Percentiles rank a stretch among this genome's conserved stretches.
Evolutionary conservation across 2,888 invertebrate genomes (phyloP).

Genomic region (Biston betularia): DNA sequence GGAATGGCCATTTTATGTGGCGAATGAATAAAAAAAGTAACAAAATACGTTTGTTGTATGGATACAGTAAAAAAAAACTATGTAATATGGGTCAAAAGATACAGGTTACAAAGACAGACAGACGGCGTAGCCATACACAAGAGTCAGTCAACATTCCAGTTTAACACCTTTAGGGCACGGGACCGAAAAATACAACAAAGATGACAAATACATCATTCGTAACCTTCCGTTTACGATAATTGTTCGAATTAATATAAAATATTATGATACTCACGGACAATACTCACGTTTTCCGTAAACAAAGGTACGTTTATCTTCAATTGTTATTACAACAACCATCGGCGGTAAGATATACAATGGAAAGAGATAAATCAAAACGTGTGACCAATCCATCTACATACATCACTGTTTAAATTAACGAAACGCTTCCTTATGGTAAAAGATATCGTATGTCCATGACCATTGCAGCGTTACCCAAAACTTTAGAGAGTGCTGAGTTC

Average conservation of each 20-base stretch:
- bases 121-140: no score
- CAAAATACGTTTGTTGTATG: no score
- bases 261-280: constrained; percentile 48
- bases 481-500: no score
- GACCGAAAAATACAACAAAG: background rate
- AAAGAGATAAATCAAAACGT: constrained; percentile 37
- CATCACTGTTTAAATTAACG: no score
- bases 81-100: no score
- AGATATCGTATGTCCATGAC: no score
- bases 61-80: no score
- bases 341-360: constrained; percentile 47
- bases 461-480: no score
- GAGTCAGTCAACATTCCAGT: no score
- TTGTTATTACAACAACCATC: constrained; percentile 60
- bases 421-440: background rate
- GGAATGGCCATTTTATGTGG: no score
- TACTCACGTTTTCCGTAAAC: constrained; percentile 56
- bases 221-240: constrained; percentile 35
- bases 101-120: no score
- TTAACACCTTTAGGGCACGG: background rate
- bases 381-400: background rate
- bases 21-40: no score
- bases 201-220: background rate
- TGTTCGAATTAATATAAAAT: constrained; percentile 35
- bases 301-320: constrained; percentile 57